phyloP scores from a whole-genome alignment of 2,888 invertebrate species.

The Lepidonotus clava region DNA sequence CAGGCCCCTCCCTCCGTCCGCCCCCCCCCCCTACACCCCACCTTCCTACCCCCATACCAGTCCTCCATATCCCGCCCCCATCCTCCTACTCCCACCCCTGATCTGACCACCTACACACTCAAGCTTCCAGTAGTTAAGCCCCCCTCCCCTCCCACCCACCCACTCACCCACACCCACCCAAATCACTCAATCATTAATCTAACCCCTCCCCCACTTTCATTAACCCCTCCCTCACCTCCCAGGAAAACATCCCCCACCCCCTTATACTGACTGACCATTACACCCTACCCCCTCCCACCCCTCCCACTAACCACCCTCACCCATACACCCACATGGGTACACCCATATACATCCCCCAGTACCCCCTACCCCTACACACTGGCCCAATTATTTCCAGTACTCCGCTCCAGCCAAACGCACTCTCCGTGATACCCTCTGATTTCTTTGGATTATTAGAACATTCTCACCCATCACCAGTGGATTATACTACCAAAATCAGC shows the following conservation, averaged over 20 bases:
- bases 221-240: background rate
- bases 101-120: background rate
- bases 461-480: too few species aligned
- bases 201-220: background rate
- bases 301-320: background rate
- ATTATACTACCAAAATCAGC: too few species aligned
- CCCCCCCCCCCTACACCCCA: background rate
- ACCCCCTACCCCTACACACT: background rate
- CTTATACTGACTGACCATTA: background rate
- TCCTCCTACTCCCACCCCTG: background rate
- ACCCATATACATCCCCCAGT: background rate
- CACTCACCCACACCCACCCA: background rate
- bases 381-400: background rate
- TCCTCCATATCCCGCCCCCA: background rate
- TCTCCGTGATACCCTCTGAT: too few species aligned
- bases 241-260: background rate
- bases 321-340: background rate
- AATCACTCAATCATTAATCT: background rate
- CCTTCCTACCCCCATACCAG: background rate
- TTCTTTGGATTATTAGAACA: too few species aligned
- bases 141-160: slow-evolving; percentile 1
- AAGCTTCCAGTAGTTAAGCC: background rate
- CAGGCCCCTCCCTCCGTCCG: background rate
- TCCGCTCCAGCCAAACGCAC: too few species aligned
- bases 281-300: background rate